phyloP scores from a whole-genome alignment of 2,113 vertebrate species.

The Petrocephalus microphthalmus region DNA sequence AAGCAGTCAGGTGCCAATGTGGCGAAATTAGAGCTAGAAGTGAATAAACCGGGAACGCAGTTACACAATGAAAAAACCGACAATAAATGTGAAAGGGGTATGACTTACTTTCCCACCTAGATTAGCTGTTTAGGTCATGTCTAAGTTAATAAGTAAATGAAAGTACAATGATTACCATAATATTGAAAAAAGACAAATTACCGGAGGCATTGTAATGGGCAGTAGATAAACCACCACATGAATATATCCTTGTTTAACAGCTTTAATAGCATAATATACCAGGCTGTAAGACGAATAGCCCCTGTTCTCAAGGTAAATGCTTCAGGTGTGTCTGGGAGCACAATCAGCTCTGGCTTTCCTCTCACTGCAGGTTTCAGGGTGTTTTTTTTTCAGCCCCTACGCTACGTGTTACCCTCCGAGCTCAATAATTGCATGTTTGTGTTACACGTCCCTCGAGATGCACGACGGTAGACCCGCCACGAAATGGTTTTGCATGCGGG shows the following conservation, averaged over 20 bases:
- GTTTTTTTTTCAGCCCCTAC: slow-evolving; percentile 25
- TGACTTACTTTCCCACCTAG: background rate
- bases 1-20: background rate
- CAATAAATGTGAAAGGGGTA: background rate
- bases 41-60: background rate
- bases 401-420: slow-evolving; percentile 37
- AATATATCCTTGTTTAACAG: background rate
- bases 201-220: background rate
- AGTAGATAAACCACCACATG: background rate
- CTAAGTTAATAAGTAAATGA: background rate
- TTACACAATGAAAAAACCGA: background rate
- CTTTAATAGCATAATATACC: background rate
- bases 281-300: slow-evolving; percentile 10
- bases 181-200: background rate
- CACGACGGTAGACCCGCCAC: slow-evolving; percentile 19
- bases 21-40: background rate
- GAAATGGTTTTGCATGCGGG: slow-evolving; percentile 22
- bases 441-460: slow-evolving; percentile 38
- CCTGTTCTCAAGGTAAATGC: background rate
- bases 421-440: slow-evolving; percentile 55
- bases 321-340: slow-evolving; percentile 45
- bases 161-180: background rate
- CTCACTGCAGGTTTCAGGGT: slow-evolving; percentile 23
- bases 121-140: background rate
- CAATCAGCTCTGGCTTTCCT: slow-evolving; percentile 53